Percentiles rank a stretch among this genome's conserved stretches.
These are phyloP conservation scores for Hesperia comma DNA, from an alignment of 2,888 invertebrate genomes.

Conservation along the genomic window DNA sequence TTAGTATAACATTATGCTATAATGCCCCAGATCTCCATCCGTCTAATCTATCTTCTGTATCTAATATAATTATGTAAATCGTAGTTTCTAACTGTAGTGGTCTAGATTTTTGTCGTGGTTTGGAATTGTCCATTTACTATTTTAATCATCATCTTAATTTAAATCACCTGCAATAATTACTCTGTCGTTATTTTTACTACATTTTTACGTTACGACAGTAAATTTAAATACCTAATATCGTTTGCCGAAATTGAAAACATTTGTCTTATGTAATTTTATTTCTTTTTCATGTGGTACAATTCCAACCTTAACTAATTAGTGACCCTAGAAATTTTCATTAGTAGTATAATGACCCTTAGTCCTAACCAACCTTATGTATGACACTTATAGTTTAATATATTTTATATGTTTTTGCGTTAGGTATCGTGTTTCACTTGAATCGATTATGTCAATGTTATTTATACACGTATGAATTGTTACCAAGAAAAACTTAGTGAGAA, in stretches of 20 bases:
- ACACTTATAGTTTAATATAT: too few species aligned
- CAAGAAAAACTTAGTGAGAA: not conserved
- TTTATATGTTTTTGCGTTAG: too few species aligned
- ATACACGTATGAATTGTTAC: not conserved
- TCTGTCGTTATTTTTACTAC: not conserved
- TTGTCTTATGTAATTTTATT: not conserved
- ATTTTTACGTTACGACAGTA: not conserved
- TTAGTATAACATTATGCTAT: conserved; percentile 70
- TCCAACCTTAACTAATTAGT: conserved; percentile 27
- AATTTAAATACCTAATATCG: not conserved
- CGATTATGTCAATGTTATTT: conserved; percentile 1
- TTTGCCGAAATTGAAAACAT: not conserved
- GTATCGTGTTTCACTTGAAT: too few species aligned
- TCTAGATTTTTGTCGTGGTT: conserved; percentile 61
- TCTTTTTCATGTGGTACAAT: conserved; percentile 19
- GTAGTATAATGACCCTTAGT: conserved; percentile 15
- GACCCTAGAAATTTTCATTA: conserved; percentile 29
- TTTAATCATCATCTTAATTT: not conserved
- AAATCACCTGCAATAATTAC: not conserved
- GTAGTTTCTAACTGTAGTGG: conserved; percentile 72
- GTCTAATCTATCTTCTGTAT: conserved; percentile 81
- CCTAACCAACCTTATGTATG: conserved; percentile 6
- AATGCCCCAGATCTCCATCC: conserved; percentile 85
- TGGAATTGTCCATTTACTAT: conserved; percentile 50
- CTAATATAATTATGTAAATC: conserved; percentile 75